Base-by-base conservation (phyloP, 2,113 vertebrate genomes). In the Eulemur rufifrons region DNA sequence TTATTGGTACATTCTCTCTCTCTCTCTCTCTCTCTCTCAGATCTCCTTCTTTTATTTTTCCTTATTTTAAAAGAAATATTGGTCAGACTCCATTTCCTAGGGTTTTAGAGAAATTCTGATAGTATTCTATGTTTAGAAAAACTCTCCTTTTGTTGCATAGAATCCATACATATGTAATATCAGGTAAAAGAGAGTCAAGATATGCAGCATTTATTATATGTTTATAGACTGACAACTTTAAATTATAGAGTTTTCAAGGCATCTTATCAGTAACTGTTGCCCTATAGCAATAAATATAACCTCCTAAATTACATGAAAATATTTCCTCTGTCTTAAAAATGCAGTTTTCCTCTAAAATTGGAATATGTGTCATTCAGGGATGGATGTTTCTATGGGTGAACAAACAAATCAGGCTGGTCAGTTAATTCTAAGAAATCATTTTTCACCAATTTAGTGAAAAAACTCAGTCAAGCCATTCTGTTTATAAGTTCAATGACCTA, bases 401-500 rank as follows among this genome's bases (percentile, higher is more conserved):
- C 23, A 89, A 91, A 86, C 42, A 50, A 85, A 89, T 78, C 45
- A 81, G 21, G 74, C 9, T 42, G 27, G 39, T 86, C 37, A 89
- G 54, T 87, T 95, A 93, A 93, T 91, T 86, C 45, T 76, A 91
- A 94, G 66, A 76, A 89, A n/a, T 94, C 9, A 71, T 56, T 96
- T 96, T 74, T 59, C 50, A 86, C 80, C 82, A 56, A 83, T 95
- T 80, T 32, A n/a, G 27, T 81, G 9, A 71, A 66, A 91, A 85
- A 96, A 76, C 39, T 59, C 50, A 82, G 18, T 86, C 37, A 83
- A 78, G 21, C 11, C 45, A 27, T 91, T 94, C 27, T 94, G 86
- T 83, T 96, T 18, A 50, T 88, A 88, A 91, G 9, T 93, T 93
- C 47, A 82, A 76, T 66, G 78, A 86, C 27, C 39, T 71, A 37